Conservation (phyloP, 2,888 invertebrate genomes). For the Heliconius charithonia region DNA sequence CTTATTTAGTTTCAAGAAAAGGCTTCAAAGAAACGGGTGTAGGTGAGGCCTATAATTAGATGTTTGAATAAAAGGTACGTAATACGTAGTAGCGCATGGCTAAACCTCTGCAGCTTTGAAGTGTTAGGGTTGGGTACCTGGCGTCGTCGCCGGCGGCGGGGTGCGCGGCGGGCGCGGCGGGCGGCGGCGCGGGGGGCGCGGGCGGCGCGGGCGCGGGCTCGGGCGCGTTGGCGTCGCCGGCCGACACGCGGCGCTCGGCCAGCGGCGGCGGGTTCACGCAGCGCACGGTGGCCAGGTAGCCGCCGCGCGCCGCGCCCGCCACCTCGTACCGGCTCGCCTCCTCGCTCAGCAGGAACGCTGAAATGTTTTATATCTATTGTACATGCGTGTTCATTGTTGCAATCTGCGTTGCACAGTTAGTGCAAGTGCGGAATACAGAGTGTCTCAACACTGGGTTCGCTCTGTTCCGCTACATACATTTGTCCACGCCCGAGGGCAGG, state of each 20-base stretch:
- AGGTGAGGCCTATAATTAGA: too few relatives aligned
- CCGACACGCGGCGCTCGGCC: constrained; percentile 77
- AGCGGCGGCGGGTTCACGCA: constrained; percentile 81
- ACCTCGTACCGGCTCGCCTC: constrained; percentile 55
- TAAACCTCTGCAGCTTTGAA: too few relatives aligned
- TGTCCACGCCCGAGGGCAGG: constrained; percentile 78
- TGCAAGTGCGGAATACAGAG: not conserved
- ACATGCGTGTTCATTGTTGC: too few relatives aligned
- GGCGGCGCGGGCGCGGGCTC: constrained; percentile 38
- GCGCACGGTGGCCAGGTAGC: constrained; percentile 80
- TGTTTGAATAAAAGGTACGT: too few relatives aligned
- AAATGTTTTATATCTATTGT: not conserved
- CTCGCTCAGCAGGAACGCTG: constrained; percentile 76
- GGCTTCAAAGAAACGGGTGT: too few relatives aligned
- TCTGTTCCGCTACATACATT: constrained; percentile 58
- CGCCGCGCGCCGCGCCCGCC: constrained; percentile 53
- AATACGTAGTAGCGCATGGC: too few relatives aligned
- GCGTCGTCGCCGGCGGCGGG: not conserved
- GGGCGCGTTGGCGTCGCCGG: constrained; percentile 73
- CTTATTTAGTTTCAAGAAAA: too few relatives aligned
- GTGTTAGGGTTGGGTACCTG: too few relatives aligned
- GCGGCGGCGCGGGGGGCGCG: not conserved
- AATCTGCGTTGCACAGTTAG: not conserved
- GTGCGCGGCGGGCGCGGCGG: not conserved
- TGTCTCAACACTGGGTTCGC: too few relatives aligned